Base-by-base conservation (phyloP, 2,888 invertebrate genomes). In the Steinernema hermaphroditum region DNA sequence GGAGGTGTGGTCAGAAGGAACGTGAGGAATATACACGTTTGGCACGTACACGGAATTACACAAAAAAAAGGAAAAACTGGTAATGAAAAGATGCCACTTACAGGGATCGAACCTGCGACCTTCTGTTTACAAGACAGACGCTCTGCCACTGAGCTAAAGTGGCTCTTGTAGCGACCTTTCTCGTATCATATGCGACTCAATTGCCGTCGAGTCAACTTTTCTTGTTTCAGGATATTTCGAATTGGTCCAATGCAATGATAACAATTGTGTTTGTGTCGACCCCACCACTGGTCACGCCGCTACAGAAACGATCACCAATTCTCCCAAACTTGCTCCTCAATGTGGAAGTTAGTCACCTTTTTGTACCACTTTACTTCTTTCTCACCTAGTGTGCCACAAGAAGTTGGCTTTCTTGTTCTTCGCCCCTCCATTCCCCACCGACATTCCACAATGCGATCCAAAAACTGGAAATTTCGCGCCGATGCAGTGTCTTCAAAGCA, bases 241-340 rank as follows among this genome's bases (percentile, higher is more conserved):
- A 62, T 75, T 78, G 43, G 78, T 80, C n/a, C 84, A 84, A 72
- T 84, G 84, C 72, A 72, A 76, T n/a, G 68, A 71, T 0, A 73
- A 77, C 32, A 77, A 81, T 27, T 84, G 84, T 69, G 78, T 78
- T 74, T 84, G 84, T 72, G 84, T 84, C 2, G 79, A 83, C 73
- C 79, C 83, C 9, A 73, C 78, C 29, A 80, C 76, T 34, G 84
- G 81, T 46, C 74, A 75, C 4, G 57, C 75, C 8, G 77, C 81
- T 1, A 71, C 76, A 34, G 76, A 75, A 43, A 81, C 80, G 12
- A 41, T 74, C 62, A 81, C 82, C 6, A 46, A 54, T n/a, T 77
- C 73, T 43, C 74, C 73, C 9, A 75, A 72, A 73, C 75, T 73
- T 16, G 74, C 75, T 2, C 82, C 82, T 16, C 74, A 74, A 49